Evolutionary conservation across 2,888 invertebrate species (phyloP), one percentile per base, ranked within the genome.

Genomic region (Andrena bucephala): DNA sequence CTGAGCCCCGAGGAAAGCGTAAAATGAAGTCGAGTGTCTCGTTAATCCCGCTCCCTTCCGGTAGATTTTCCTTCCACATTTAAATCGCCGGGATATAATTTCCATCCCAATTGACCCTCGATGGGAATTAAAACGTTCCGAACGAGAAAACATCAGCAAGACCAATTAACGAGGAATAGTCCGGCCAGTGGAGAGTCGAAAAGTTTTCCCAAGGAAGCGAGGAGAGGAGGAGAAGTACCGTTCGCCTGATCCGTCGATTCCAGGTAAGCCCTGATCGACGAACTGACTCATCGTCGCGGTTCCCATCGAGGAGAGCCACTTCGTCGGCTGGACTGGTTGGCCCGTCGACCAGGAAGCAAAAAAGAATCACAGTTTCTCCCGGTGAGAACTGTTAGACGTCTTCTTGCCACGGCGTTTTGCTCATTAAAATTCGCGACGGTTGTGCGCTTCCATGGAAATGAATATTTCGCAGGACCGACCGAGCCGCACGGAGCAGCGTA

Each of bases 161-260:
- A 42, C n/a, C 42, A 77, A 77, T 77, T 71, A 77, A 52, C 71
- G 76, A 7, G 8, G 76, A 71, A 71, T 48, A 70, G 8, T 20
- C 33, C 42, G 31, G 71, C 71, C 71, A 33, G 62, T 20, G 33
- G 33, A 27, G 36, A 54, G 70, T 24, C 76, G 62, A 6, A 31
- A 70, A 67, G 24, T 42, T 24, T 24, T 57, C 57, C 24, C 54
- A 42, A 57, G 42, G 42, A 57, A 59, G 16, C 59, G 59, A 2
- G 1, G 24, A 29, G 20, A 29, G n/a, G 6, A 33, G 42, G 68
- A 57, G 54, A 24, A 42, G 70, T 50, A 67, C 76, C 66, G 60
- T 77, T 67, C 42, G 16, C 42, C 42, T 42, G 42, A 42, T 42
- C 5, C 54, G 50, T 31, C 69, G 60, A 31, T 52, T 63, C 65